Percentiles rank a stretch among this genome's conserved stretches.
Evolutionary conservation across 2,113 vertebrate genomes (phyloP).

Genomic region (Pelusios castaneus): DNA sequence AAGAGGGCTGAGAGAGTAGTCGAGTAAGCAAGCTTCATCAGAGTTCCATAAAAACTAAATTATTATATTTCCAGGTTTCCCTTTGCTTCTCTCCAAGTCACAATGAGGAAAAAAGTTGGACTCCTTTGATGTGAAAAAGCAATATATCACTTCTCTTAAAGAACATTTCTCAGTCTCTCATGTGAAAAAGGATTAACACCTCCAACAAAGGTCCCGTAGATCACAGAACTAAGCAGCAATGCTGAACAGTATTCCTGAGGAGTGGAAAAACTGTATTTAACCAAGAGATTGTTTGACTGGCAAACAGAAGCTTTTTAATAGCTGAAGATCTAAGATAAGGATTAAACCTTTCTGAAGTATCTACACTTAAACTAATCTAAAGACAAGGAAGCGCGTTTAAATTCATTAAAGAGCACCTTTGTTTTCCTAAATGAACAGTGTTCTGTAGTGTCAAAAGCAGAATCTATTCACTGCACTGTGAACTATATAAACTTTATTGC

Average conservation of each 20-base stretch:
- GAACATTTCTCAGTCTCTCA: slow-evolving; percentile 84
- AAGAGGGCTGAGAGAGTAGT: slow-evolving; percentile 33
- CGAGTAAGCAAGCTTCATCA: slow-evolving; percentile 65
- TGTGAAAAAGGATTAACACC: slow-evolving; percentile 88
- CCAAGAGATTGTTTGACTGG: slow-evolving; percentile 78
- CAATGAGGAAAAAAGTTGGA: slow-evolving; percentile 66
- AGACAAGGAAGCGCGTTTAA: slow-evolving; percentile 69
- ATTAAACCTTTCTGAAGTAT: slow-evolving; percentile 68
- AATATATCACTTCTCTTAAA: slow-evolving; percentile 85
- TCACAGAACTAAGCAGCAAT: slow-evolving; percentile 77
- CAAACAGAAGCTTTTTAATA: slow-evolving; percentile 83
- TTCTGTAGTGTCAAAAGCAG: slow-evolving; percentile 37
- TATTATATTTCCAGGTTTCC: slow-evolving; percentile 81
- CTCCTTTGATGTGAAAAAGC: slow-evolving; percentile 83
- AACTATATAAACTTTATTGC: slow-evolving; percentile 34
- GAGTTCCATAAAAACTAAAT: slow-evolving; percentile 68
- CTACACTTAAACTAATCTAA: slow-evolving; percentile 62
- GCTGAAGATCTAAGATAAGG: slow-evolving; percentile 77
- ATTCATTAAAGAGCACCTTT: slow-evolving; percentile 61
- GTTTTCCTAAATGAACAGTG: slow-evolving; percentile 65
- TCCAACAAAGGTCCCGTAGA: slow-evolving; percentile 83
- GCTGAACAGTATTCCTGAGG: slow-evolving; percentile 76
- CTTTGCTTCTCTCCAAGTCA: slow-evolving; percentile 71
- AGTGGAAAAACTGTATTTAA: slow-evolving; percentile 81
- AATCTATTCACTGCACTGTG: slow-evolving; percentile 26